Percentiles rank a stretch among this genome's conserved stretches.
phyloP scores from a whole-genome alignment of 1,140 invertebrate species.

The Euwallacea similis region DNA sequence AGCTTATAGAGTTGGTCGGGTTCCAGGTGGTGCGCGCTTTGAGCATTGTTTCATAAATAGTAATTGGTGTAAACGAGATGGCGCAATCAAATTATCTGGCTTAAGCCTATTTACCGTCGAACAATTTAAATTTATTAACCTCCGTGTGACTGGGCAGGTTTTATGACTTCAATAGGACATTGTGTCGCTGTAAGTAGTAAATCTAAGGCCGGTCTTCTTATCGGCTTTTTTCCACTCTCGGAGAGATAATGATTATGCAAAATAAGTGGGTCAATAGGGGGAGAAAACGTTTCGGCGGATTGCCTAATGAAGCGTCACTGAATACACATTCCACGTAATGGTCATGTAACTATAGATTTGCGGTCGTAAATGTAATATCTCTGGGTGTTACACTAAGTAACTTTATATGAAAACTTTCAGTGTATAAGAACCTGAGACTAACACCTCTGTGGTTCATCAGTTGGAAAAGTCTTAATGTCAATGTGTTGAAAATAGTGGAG shows the following conservation, averaged over 20 bases:
- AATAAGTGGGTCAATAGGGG: too few relatives aligned
- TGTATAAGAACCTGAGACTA: background rate
- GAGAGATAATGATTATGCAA: too few relatives aligned
- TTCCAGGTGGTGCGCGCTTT: background rate
- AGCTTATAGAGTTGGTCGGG: background rate
- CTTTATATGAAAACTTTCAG: background rate
- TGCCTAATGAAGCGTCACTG: too few relatives aligned
- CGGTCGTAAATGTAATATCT: too few relatives aligned
- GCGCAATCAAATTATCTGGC: constrained; percentile 17
- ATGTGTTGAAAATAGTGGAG: too few relatives aligned
- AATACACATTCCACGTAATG: too few relatives aligned
- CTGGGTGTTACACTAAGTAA: background rate
- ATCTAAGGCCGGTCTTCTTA: too few relatives aligned
- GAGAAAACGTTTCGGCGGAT: too few relatives aligned
- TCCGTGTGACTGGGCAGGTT: constrained; percentile 17
- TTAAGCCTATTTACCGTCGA: constrained; percentile 19
- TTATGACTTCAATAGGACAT: constrained; percentile 7
- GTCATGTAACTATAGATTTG: too few relatives aligned
- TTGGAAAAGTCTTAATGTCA: too few relatives aligned
- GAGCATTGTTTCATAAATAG: background rate
- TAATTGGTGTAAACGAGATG: constrained; percentile 10
- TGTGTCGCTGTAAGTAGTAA: background rate
- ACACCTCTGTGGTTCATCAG: too few relatives aligned
- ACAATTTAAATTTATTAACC: constrained; percentile 23
- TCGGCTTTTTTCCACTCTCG: too few relatives aligned